Conservation (phyloP, 2,797 vertebrate genomes). For the Argyrosomus regius region DNA sequence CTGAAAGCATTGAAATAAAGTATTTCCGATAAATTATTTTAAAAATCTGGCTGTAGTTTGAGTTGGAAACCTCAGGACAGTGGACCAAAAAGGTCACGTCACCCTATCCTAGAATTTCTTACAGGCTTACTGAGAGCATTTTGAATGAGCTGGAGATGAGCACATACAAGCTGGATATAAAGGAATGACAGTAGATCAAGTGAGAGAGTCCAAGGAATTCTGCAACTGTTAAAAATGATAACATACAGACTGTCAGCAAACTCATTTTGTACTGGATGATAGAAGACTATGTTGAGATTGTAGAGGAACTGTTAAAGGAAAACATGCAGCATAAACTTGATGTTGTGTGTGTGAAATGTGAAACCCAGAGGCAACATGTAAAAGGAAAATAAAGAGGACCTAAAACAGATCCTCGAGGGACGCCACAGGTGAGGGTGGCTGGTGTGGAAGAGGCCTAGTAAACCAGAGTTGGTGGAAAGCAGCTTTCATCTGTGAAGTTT, state of each 20-base stretch:
- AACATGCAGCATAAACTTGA: neutral
- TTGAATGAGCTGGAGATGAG: neutral
- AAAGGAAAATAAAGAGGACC: neutral
- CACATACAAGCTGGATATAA: neutral
- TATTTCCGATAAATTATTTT: neutral
- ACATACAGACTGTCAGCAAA: neutral
- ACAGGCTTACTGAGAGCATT: neutral
- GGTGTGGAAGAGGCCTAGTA: neutral
- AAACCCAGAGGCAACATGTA: too few relatives aligned
- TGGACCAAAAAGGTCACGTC: too few relatives aligned
- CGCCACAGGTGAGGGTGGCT: neutral
- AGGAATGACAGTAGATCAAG: neutral
- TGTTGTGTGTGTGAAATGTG: neutral
- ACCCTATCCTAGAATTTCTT: too few relatives aligned
- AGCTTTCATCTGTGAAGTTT: neutral
- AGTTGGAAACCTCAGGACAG: neutral
- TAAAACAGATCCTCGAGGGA: constrained; percentile 21
- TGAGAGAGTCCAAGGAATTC: neutral
- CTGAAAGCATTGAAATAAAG: too few relatives aligned
- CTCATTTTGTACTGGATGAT: neutral
- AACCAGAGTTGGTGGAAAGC: neutral
- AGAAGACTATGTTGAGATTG: neutral
- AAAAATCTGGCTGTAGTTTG: neutral
- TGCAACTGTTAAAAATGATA: neutral
- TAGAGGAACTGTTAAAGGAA: neutral